These are phyloP conservation scores for Peucedramus taeniatus DNA, from an alignment of 2,113 vertebrate genomes.

Conservation along the genomic window DNA sequence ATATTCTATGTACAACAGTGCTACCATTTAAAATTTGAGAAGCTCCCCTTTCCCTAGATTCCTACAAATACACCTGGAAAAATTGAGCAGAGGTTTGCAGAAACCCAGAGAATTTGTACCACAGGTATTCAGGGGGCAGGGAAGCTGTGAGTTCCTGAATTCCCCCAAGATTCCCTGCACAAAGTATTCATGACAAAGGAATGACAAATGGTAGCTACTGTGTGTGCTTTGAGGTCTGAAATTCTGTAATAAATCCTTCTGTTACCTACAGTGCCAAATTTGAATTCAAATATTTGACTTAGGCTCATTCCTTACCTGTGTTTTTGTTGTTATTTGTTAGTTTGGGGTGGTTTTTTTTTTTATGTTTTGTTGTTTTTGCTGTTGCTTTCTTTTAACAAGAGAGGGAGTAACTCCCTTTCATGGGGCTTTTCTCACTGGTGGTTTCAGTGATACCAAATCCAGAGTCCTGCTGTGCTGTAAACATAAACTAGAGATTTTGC, in stretches of 20 bases:
- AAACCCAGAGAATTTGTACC: neutral
- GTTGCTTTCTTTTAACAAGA: neutral
- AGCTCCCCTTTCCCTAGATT: neutral
- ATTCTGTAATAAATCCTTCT: neutral
- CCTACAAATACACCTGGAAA: neutral
- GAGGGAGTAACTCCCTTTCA: neutral
- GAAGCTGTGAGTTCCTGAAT: neutral
- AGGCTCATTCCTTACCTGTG: rapidly evolving
- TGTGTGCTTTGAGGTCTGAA: neutral
- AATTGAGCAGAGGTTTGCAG: neutral
- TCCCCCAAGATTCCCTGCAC: neutral
- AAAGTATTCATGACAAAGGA: neutral
- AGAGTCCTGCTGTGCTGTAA: neutral
- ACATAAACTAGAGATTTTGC: neutral
- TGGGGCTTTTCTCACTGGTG: neutral
- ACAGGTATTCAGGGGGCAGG: neutral
- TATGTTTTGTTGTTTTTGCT: neutral
- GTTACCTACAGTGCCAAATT: neutral
- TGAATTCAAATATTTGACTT: neutral
- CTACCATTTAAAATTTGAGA: neutral
- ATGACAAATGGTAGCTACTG: neutral
- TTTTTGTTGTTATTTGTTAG: neutral
- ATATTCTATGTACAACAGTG: neutral
- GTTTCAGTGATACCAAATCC: neutral
- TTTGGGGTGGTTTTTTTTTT: neutral